Base-by-base conservation (phyloP, 1,140 invertebrate species). In the Drosophila yakuba region DNA sequence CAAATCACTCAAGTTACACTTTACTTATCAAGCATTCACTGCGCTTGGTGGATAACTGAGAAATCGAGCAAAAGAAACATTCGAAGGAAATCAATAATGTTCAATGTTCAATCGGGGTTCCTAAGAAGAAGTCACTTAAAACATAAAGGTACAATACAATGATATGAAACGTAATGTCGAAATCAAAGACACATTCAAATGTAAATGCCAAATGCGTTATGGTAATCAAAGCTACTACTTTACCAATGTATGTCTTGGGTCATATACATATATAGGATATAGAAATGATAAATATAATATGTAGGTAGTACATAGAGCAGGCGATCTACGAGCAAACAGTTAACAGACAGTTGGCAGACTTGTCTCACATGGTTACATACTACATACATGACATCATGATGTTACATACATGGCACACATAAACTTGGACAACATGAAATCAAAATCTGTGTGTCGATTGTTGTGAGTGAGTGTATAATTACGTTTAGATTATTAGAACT, bases 301-400 rank as follows among this genome's bases (percentile, higher is more conserved):
- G 60, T 41, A 44, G 52, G 4, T 32, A 32, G 32, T 32, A 58
- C 43, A 66, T 28, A 50, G 45, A 43, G 45, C 64, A 68, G 64
- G 64, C 64, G 60, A 52, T 52, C 47, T 59, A 59, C 57, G 57
- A 38, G 57, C 57, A 48, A 59, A 59, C 44, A 54, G 51, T 38
- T 20, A 36, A 52, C 50, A 52, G 50, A 51, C 15, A 41, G 54
- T 38, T 23, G 54, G 23, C 54, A 56, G 36, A 57, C 25, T 17
- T 11, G 41, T 15, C 25, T 41, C 64, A 64, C 60, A 47, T 36
- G 41, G 38, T 57, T 69, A 69, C 67, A 68, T 67, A 68, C 47
- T 67, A 68, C 64, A 71, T 71, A 71, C 51, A 71, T 71, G 67
- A 71, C 67, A 71, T 71, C 67, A 71, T 71, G 67, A 71, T 71